Conservation (phyloP, 2,797 vertebrate species). For the Odontamblyopus lacepedii region DNA sequence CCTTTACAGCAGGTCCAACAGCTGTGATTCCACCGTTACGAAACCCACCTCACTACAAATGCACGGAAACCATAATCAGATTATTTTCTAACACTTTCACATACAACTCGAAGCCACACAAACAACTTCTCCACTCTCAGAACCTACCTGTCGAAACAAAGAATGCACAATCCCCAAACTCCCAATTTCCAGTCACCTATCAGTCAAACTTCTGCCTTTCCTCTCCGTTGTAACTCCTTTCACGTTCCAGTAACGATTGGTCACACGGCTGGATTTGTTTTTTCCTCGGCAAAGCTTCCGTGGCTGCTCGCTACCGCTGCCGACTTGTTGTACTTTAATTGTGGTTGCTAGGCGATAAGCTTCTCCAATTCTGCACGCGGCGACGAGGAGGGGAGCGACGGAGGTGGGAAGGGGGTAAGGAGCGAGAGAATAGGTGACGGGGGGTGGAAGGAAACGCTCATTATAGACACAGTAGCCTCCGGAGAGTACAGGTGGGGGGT, state of each 20-base stretch:
- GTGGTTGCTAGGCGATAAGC: conserved; percentile 85
- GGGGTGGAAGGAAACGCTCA: conserved; percentile 64
- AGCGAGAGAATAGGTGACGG: conserved; percentile 51
- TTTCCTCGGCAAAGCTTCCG: conserved; percentile 51
- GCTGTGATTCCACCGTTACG: conserved; percentile 26
- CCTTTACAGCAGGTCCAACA: conserved; percentile 39
- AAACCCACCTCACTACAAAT: conserved; percentile 19
- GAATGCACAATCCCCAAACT: conserved; percentile 35
- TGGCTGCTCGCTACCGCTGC: conserved; percentile 63
- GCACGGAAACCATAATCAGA: conserved; percentile 26
- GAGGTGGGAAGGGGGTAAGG: conserved; percentile 29
- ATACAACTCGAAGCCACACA: conserved; percentile 4
- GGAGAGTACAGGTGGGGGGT: conserved; percentile 40
- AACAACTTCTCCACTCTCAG: conserved; percentile 26
- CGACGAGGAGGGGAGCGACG: conserved; percentile 60
- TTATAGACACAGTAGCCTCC: conserved; percentile 64
- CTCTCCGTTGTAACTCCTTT: conserved; percentile 13
- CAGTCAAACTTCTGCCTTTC: conserved; percentile 54
- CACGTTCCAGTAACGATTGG: conserved; percentile 41
- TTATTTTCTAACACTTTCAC: conserved; percentile 20
- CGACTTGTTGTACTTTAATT: conserved; percentile 85
- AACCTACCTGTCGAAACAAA: conserved; percentile 64
- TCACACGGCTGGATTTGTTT: conserved; percentile 43
- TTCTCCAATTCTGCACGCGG: conserved; percentile 72
- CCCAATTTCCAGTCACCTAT: conserved; percentile 63